Evolutionary conservation across 53 echinoderm and acorn worm species (phyloP), one percentile per base, ranked within the genome.

Genomic region (Echinarachnius parma): DNA sequence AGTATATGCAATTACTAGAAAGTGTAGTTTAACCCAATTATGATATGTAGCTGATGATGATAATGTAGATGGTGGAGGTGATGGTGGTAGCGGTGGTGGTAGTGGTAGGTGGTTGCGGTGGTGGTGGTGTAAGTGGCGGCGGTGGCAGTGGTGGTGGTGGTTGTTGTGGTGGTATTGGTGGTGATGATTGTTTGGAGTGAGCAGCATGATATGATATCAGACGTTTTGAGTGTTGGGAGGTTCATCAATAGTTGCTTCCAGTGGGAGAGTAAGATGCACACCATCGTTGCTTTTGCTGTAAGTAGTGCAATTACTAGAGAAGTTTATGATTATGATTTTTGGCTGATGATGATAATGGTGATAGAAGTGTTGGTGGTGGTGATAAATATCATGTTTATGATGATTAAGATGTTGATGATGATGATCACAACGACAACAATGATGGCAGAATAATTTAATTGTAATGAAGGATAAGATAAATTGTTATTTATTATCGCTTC

Each of bases 161-260:
- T n/a, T n/a, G n/a, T n/a, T n/a, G n/a, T n/a, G n/a, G n/a, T n/a
- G n/a, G n/a, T n/a, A n/a, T n/a, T n/a, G n/a, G n/a, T n/a, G n/a
- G n/a, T n/a, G n/a, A n/a, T n/a, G n/a, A n/a, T n/a, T 98, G 9
- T 83, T 80, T 9, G 62, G 98, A 59, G 88, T 92, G 45, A 92
- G 87, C 18, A 49, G 70, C 48, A 85, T 98, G 36, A 81, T n/a
- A n/a, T n/a, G n/a, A n/a, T 85, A 2, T 77, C 87, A 7, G 79
- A 78, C 25, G 58, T 91, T 23, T 30, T 98, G 13, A 87, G 88
- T 50, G 83, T 87, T 15, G 91, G 91, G 16, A 79, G 85, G 66
- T 91, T 98, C 66, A 98, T 98, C 56, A 88, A 92, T 59, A 98
- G 98, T 59, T 98, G 98, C 70, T 98, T 98, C 61, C 87, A 98